phyloP scores from a whole-genome alignment of 35 echinoderm and acorn worm genomes.

The Acanthaster planci region DNA sequence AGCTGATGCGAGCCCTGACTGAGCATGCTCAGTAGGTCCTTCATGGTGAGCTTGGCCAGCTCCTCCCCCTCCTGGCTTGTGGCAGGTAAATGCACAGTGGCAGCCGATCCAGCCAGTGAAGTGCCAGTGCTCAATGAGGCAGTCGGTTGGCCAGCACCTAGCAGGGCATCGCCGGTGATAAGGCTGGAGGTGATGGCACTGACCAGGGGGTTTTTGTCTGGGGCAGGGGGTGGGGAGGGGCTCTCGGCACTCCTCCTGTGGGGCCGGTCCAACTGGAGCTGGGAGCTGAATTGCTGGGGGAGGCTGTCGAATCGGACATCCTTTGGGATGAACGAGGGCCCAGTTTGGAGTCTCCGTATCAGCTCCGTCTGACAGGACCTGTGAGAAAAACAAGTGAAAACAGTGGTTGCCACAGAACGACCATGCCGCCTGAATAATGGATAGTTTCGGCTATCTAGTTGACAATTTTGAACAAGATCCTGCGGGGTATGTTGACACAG shows the following conservation, averaged over 20 bases:
- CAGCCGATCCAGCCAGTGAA: conserved; percentile 14
- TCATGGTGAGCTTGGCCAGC: conserved; percentile 54
- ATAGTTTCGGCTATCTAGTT: no score
- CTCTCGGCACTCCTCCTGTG: conserved; percentile 5
- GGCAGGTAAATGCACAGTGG: conserved; percentile 23
- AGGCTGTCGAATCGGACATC: conserved; percentile 56
- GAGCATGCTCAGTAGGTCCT: conserved; percentile 69
- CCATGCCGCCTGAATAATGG: no score
- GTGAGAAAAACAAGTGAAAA: neutral
- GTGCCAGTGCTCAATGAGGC: neutral
- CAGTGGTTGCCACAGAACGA: neutral
- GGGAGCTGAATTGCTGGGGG: conserved; percentile 38
- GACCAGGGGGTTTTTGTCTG: conserved; percentile 32
- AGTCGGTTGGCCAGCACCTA: conserved; percentile 29
- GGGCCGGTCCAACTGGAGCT: conserved; percentile 47
- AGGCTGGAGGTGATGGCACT: conserved; percentile 42
- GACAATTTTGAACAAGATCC: no score
- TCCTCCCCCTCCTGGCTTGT: conserved; percentile 29
- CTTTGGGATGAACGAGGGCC: neutral
- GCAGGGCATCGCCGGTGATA: conserved; percentile 30
- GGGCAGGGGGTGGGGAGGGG: neutral
- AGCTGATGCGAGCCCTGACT: conserved; percentile 88
- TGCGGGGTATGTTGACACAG: no score
- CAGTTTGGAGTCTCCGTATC: conserved; percentile 35
- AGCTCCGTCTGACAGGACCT: conserved; percentile 73